phyloP scores from a whole-genome alignment of 1,140 invertebrate genomes.

The Bombyx mandarina region DNA sequence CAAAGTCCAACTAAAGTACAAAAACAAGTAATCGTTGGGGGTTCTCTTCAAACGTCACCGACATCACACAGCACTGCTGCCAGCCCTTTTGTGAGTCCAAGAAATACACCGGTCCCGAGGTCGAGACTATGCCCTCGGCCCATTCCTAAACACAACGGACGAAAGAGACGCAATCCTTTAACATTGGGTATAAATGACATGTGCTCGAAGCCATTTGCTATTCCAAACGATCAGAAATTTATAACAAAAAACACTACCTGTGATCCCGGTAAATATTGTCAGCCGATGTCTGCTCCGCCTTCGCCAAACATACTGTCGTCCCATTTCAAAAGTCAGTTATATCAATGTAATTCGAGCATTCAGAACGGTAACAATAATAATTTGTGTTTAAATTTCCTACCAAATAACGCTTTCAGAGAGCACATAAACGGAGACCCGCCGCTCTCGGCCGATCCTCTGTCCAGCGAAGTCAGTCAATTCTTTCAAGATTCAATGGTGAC shows the following conservation, averaged over 20 bases:
- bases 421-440: conserved; percentile 56
- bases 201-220: conserved; percentile 49
- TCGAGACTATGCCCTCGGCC: conserved; percentile 53
- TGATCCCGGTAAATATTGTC: conserved; percentile 51
- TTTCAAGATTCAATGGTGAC: conserved; percentile 58
- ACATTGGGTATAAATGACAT: conserved; percentile 40
- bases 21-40: conserved; percentile 58
- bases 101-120: conserved; percentile 80
- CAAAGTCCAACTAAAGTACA: conserved; percentile 57
- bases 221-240: conserved; percentile 62
- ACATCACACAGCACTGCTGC: conserved; percentile 62
- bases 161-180: conserved; percentile 44
- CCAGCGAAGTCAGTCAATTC: conserved; percentile 71
- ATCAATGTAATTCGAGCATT: conserved; percentile 46
- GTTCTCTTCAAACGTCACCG: conserved; percentile 57
- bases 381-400: conserved; percentile 47
- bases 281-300: conserved; percentile 73
- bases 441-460: conserved; percentile 58
- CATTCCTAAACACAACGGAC: conserved; percentile 51
- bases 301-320: conserved; percentile 67
- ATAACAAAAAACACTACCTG: conserved; percentile 40
- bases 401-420: conserved; percentile 39
- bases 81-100: conserved; percentile 89
- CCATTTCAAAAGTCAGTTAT: conserved; percentile 54
- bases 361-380: conserved; percentile 40